Base-by-base conservation (phyloP, 2,113 vertebrate species). In the Spheniscus mendiculus region DNA sequence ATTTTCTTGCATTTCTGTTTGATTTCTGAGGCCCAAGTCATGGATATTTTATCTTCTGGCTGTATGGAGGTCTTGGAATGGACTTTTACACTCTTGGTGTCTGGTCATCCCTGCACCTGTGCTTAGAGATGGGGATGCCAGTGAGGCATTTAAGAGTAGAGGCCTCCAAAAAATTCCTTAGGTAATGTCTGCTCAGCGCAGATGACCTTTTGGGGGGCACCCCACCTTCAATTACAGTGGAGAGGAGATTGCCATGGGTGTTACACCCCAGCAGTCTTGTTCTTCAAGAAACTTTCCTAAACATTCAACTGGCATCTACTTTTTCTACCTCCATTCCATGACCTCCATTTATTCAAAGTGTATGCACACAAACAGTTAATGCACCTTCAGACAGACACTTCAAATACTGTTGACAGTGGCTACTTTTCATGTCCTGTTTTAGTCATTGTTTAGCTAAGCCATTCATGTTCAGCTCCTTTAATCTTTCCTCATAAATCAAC, bases 401-500 rank as follows among this genome's bases (percentile, higher is more conserved):
- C 72, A 96, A 90, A 82, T 87, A 69, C 67, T 93, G 90, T 93
- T 93, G 83, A 95, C 52, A 78, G 79, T 87, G 89, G 90, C 88
- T 93, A 76, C 93, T 85, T 95, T 93, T 96, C 15, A 15, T 86
- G 89, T 87, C 79, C 66, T 86, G 53, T 76, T 87, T 87, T 83
- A 89, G 80, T 94, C 83, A 91, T 77, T 95, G 61, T 97, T 97
- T 94, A 92, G 93, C 88, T 50, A 93, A 94, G 77, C 49, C 92
- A 91, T 96, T 96, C 93, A 89, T 83, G 47, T 79, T 96, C 93
- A 82, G 26, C 32, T 96, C 88, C 97, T 97, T 97, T 97, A 95
- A 97, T 97, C 96, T 97, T 96, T 72, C 58, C 59, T 92, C 96
- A 85, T 97, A 97, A 97, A 97, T 97, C 97, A 97, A 89, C 56